Evolutionary conservation across 1,140 invertebrate genomes (phyloP), one percentile per base, ranked within the genome.

Genomic region (Frieseomelitta varia): DNA sequence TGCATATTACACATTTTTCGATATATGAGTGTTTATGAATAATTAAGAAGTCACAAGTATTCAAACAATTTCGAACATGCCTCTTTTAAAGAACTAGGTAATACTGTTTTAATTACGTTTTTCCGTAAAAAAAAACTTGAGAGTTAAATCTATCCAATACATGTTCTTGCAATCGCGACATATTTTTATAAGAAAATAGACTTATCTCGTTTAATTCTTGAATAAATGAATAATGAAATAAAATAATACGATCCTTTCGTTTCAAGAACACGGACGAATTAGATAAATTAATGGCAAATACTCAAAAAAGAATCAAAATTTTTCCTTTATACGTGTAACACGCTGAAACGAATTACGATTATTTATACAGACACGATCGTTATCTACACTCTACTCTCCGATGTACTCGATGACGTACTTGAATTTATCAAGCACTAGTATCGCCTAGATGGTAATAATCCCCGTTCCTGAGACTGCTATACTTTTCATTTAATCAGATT

Each of bases 401-500:
- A 30, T 34, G 55, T 34, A 67, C 69, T 2, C 27, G 27, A 65
- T 47, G 27, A 65, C 34, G 55, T 27, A 34, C 63, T 17, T 56
- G 30, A 81, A 47, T 85, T 86, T 89, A 89, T 89, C 87, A 76
- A 69, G 84, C 82, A 78, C 83, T 63, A 79, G 72, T 84, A 88
- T 86, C 79, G 73, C 24, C 86, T 72, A 82, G 81, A 24, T 74
- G 75, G 75, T 88, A 85, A 80, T 88, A 61, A 73, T 67, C 53
- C 58, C 71, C 65, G 65, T 39, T 68, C 61, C 2, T 24, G 11
- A 19, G 68, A 73, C 58, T 63, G 17, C 76, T 56, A 80, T 80
- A 73, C 51, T 73, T 73, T 73, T 51, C 77, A 21, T 56, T 65
- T 80, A 73, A 84, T 80, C 82, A 73, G 82, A 84, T 84, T 79